Percentiles rank a stretch among this genome's conserved stretches.
Conservation (phyloP, 2,797 vertebrate species). For the Urophycis tenuis region DNA sequence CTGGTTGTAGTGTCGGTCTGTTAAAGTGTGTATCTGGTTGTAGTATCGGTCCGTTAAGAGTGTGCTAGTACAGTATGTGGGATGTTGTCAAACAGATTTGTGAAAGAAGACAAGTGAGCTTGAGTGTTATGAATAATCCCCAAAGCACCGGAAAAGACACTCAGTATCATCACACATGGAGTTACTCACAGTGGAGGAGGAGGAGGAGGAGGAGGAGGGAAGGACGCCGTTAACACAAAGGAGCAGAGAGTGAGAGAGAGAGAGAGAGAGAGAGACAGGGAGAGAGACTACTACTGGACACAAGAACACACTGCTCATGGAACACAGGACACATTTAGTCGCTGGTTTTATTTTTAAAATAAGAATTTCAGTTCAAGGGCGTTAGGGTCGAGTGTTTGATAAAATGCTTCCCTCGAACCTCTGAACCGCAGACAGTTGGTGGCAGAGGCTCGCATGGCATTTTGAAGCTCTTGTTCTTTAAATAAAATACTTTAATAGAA, state of each 20-base stretch:
- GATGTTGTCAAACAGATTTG: slow-evolving; percentile 29
- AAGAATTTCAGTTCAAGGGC: slow-evolving; percentile 87
- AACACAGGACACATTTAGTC: slow-evolving; percentile 67
- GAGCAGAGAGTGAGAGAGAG: slow-evolving; percentile 60
- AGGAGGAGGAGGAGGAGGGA: background rate
- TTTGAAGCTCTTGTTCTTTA: slow-evolving; percentile 70
- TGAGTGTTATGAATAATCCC: slow-evolving; percentile 69
- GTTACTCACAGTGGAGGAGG: slow-evolving; percentile 56
- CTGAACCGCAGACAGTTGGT: slow-evolving; percentile 67
- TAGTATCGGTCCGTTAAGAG: background rate
- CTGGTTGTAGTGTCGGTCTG: background rate
- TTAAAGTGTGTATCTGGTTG: background rate
- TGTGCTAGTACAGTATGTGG: background rate
- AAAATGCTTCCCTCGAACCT: slow-evolving; percentile 75
- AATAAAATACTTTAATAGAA: slow-evolving; percentile 92
- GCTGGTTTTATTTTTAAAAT: slow-evolving; percentile 94
- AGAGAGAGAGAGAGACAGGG: slow-evolving; percentile 59
- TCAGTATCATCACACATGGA: slow-evolving; percentile 66
- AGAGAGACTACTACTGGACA: slow-evolving; percentile 60
- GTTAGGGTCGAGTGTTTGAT: slow-evolving; percentile 73
- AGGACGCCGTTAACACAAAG: slow-evolving; percentile 8
- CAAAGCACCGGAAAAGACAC: slow-evolving; percentile 64
- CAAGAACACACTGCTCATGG: slow-evolving; percentile 64
- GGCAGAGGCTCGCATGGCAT: slow-evolving; percentile 54
- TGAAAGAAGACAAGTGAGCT: slow-evolving; percentile 38